phyloP scores from a whole-genome alignment of 2,113 vertebrate species.

The Plecotus auritus region DNA sequence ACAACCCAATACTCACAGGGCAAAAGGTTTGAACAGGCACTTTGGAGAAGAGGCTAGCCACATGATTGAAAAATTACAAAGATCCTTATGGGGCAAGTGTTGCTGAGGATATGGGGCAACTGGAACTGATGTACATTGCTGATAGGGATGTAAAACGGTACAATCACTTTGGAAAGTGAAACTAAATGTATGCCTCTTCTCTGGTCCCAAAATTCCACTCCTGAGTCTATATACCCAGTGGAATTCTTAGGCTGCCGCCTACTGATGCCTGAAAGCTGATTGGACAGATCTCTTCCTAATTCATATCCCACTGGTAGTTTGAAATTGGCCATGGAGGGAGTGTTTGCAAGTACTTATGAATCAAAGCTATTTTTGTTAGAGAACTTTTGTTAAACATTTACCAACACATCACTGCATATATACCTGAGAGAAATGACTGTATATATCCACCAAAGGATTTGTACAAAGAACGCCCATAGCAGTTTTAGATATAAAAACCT shows the following conservation, averaged over 20 bases:
- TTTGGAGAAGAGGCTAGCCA: background rate
- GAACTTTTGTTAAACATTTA: background rate
- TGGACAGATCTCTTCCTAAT: background rate
- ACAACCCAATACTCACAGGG: background rate
- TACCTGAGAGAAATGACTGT: background rate
- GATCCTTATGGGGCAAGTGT: background rate
- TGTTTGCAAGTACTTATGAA: background rate
- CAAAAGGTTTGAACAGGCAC: background rate
- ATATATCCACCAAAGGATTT: background rate
- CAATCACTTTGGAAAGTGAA: background rate
- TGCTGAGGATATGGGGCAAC: background rate
- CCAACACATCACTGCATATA: background rate
- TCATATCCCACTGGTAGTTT: background rate
- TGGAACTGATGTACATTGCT: background rate
- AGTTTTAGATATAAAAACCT: constrained; percentile 4
- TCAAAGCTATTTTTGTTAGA: background rate
- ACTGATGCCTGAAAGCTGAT: background rate
- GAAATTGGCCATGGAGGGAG: background rate
- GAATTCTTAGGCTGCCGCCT: background rate
- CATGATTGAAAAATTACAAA: background rate
- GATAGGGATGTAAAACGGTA: background rate
- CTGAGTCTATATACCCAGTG: background rate
- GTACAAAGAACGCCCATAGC: background rate
- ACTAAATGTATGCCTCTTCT: background rate
- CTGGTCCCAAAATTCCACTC: background rate